Evolutionary conservation across 2,113 vertebrate species (phyloP), one percentile per base, ranked within the genome.

Genomic region (Hassar affinis): DNA sequence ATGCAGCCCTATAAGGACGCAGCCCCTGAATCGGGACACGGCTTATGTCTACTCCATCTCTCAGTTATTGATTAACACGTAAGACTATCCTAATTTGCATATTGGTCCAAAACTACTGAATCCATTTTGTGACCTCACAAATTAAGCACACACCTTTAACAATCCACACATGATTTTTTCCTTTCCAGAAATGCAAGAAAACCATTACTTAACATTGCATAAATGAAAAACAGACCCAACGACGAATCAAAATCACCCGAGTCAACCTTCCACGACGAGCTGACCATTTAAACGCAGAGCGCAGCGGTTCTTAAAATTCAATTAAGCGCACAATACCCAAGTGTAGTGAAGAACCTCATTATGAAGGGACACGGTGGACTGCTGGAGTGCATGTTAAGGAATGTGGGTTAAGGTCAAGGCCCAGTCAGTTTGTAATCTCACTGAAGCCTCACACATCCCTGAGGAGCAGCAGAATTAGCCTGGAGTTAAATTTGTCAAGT

Each of bases 331-430:
- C 25, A 86, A 59, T 33, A 83, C 69, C 38, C 61, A 25, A 56
- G 59, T 80, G 52, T 47, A 78, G 30, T 51, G 6, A 49, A n/a
- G 30, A 33, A 54, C 42, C 71, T 84, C 25, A 71, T 84, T 86
- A 84, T 78, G 42, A 57, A 42, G 59, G 66, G 69, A 72, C 1
- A n/a, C 12, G 49, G n/a, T 27, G 15, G 42, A 49, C 45, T 17
- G 49, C 9, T 27, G 27, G 2, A 27, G 69, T 27, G 69, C 25
- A 17, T 49, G 49, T 61, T 10, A 81, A 45, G n/a, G 59, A 69
- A 85, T 86, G 81, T 83, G 81, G 77, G 81, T 80, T 83, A 68
- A 86, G 81, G 69, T 51, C 85, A 80, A 0, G 20, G 49, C 45
- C 59, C 68, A 83, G 76, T 57, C 74, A 78, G 80, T 52, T 69